These are phyloP conservation scores for Chondrilla cf. caribensis DNA, from an alignment of 37 sponge, comb jelly and placozoan genomes.

Conservation along the genomic window DNA sequence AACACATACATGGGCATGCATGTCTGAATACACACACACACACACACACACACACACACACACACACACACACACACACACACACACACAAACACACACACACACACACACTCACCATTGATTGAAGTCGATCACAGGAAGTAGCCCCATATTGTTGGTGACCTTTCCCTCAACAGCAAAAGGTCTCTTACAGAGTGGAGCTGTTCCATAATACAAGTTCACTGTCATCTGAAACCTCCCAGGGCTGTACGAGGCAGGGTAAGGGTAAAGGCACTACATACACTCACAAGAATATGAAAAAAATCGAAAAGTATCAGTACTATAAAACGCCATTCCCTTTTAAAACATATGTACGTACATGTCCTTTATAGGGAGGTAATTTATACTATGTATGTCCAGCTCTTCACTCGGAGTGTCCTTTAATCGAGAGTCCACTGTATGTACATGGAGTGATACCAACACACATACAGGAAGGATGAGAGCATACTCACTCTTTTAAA, in stretches of 20 bases:
- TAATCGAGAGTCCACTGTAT: no score
- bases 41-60: conserved; percentile 5
- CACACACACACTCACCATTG: conserved; percentile 11
- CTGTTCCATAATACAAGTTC: background rate
- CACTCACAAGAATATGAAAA: no score
- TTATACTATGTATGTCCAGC: no score
- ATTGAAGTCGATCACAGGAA: background rate
- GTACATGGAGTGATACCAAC: no score
- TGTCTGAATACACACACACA: background rate
- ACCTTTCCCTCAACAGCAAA: background rate
- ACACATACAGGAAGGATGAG: no score
- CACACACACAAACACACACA: conserved; percentile 13
- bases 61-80: conserved; percentile 16
- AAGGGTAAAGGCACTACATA: no score
- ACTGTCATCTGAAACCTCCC: background rate
- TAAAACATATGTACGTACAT: no score
- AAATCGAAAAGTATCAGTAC: no score
- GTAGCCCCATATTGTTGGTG: background rate
- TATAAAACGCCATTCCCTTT: no score
- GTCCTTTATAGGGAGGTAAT: no score
- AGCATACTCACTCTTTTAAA: background rate
- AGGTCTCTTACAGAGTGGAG: background rate
- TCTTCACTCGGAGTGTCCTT: no score
- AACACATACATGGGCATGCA: background rate
- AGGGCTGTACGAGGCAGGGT: background rate